Evolutionary conservation across 2,113 vertebrate species (phyloP), one percentile per base, ranked within the genome.

Genomic region (Eulemur macaco): DNA sequence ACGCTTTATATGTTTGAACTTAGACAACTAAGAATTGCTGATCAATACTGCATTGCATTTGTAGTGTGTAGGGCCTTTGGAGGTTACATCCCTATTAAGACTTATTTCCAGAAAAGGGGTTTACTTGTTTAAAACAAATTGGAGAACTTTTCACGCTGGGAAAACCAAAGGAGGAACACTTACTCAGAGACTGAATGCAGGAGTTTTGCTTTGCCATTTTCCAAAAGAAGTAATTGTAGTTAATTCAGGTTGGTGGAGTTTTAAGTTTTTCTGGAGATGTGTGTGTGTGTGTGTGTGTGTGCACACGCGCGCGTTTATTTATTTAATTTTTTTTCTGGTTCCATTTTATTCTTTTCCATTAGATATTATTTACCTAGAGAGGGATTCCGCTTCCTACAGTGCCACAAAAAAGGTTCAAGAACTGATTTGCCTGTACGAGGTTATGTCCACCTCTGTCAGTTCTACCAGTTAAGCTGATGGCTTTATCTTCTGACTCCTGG

Each of bases 71-170:
- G 91, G 52, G n/a, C 25, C 64, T 89, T 95, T 86, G 21, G n/a
- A 15, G 83, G 18, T 93, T 34, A 83, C 2, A 25, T 97, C 69
- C 76, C 4, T 96, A 34, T 85, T 85, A 90, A 83, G 9, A 78
- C 52, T 76, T 91, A 89, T 63, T 94, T 92, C n/a, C 95, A 54
- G 45, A 71, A 91, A 93, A 81, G n/a, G 66, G 1, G 2, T 76
- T 84, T 89, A 21, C 47, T 83, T 60, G 14, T 73, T 63, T 89
- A 66, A 86, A 96, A 84, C 20, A 85, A 95, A 88, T 78, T 78
- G 23, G 25, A 80, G 17, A 89, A 63, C 31, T 18, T 92, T 4
- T 58, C 13, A 60, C 64, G 12, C 29, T 94, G 60, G 21, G 29
- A 76, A 88, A 94, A 80, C 34, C 64, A 89, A 93, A 64, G 25